Evolutionary conservation across 1,140 invertebrate genomes (phyloP).

Genomic region (Ectropis grisescens): DNA sequence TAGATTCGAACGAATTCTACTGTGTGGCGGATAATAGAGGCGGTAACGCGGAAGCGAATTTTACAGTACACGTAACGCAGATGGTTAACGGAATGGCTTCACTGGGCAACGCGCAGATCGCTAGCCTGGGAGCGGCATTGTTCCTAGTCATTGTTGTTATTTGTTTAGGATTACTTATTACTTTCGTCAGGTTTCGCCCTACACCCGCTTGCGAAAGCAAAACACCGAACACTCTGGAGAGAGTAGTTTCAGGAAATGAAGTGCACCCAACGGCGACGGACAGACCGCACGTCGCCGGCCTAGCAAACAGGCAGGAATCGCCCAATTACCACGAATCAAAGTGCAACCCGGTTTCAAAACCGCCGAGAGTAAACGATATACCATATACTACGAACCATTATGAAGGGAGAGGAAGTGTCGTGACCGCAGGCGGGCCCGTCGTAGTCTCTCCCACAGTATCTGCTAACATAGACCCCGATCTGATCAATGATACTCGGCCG

Average conservation of each 20-base stretch:
- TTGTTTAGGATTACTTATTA: conserved; percentile 79
- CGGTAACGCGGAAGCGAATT: conserved; percentile 92
- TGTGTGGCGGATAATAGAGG: conserved; percentile 93
- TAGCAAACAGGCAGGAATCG: conserved; percentile 54
- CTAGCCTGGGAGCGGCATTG: conserved; percentile 85
- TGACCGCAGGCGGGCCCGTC: conserved; percentile 70
- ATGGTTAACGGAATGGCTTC: conserved; percentile 83
- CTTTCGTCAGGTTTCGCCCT: conserved; percentile 78
- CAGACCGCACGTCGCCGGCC: conserved; percentile 58
- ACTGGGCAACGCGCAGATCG: conserved; percentile 86
- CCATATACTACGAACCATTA: conserved; percentile 75
- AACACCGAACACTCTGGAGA: conserved; percentile 79
- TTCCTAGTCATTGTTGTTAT: conserved; percentile 84
- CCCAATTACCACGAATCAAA: conserved; percentile 65
- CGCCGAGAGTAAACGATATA: conserved; percentile 75
- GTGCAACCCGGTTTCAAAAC: conserved; percentile 78
- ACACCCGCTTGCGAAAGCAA: conserved; percentile 81
- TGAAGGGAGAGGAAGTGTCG: conserved; percentile 73
- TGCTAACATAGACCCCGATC: conserved; percentile 83
- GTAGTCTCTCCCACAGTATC: conserved; percentile 79
- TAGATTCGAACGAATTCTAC: conserved; percentile 90
- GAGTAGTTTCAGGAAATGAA: conserved; percentile 75
- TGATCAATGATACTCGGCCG: conserved; percentile 83
- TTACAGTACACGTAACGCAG: conserved; percentile 86
- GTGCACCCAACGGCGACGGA: conserved; percentile 63